Evolutionary conservation across 2,797 vertebrate species (phyloP).

Genomic region (Chrysocyon brachyurus): DNA sequence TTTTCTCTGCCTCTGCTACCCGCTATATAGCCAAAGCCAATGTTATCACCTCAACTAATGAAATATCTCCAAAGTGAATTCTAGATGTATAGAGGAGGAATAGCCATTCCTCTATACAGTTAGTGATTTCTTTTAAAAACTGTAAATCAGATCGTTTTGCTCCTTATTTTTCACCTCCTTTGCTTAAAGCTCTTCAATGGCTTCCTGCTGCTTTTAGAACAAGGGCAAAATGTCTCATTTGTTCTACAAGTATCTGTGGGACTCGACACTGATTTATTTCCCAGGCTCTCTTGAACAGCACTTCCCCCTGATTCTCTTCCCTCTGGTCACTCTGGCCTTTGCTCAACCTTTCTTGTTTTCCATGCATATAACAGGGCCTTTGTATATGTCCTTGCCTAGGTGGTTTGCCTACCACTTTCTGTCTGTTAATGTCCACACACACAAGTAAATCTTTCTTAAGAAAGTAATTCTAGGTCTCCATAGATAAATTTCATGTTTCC

Average conservation of each 20-base stretch:
- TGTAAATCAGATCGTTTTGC: neutral
- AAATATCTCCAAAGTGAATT: neutral
- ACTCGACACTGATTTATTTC: neutral
- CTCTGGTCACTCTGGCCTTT: neutral
- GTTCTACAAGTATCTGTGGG: neutral
- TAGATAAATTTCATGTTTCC: neutral
- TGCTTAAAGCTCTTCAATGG: neutral
- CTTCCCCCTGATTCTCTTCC: neutral
- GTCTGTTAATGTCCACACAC: neutral
- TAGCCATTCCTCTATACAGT: neutral
- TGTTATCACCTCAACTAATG: neutral
- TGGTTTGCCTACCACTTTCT: neutral
- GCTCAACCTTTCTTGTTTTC: neutral
- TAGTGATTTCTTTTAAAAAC: conserved; percentile 34
- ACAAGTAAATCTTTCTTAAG: neutral
- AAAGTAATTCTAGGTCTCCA: neutral
- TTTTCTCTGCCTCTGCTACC: neutral
- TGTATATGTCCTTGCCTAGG: neutral
- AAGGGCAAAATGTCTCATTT: neutral
- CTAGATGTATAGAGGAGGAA: neutral
- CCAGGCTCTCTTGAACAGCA: neutral
- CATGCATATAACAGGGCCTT: neutral
- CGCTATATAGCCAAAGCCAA: neutral
- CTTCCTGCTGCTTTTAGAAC: neutral
- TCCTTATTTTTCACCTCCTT: neutral